phyloP scores from a whole-genome alignment of 1,140 invertebrate species.

The Aethina tumida region DNA sequence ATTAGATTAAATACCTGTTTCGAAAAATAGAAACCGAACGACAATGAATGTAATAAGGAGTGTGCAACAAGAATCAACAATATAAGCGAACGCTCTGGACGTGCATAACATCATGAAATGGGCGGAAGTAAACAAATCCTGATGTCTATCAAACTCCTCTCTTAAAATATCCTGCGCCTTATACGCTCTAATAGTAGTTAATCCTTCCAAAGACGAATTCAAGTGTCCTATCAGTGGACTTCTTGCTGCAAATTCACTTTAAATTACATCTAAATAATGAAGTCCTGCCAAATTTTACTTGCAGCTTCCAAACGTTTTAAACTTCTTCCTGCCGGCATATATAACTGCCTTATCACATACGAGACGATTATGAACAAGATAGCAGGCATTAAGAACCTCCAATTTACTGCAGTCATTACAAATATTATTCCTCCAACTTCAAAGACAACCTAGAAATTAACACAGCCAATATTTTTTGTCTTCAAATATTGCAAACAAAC shows the following conservation, averaged over 20 bases:
- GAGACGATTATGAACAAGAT: slow-evolving; percentile 13
- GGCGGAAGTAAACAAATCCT: slow-evolving; percentile 59
- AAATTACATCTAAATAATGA: slow-evolving; percentile 37
- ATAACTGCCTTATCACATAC: slow-evolving; percentile 50
- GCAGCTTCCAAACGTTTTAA: slow-evolving; percentile 55
- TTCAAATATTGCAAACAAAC: not conserved
- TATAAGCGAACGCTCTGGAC: slow-evolving; percentile 48
- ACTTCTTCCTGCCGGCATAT: slow-evolving; percentile 51
- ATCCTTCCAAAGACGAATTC: slow-evolving; percentile 55
- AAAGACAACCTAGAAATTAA: slow-evolving; percentile 12
- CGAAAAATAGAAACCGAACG: slow-evolving; percentile 39
- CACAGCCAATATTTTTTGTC: not conserved
- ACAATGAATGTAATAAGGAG: slow-evolving; percentile 42
- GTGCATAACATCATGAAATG: slow-evolving; percentile 52
- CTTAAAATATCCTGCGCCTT: slow-evolving; percentile 66
- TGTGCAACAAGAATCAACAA: slow-evolving; percentile 41
- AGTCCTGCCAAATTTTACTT: slow-evolving; percentile 49
- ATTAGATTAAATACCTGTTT: slow-evolving; percentile 14
- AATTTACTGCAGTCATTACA: slow-evolving; percentile 18
- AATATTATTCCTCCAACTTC: slow-evolving; percentile 20
- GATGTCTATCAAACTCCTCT: slow-evolving; percentile 68
- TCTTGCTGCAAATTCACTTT: slow-evolving; percentile 26
- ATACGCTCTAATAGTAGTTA: slow-evolving; percentile 82
- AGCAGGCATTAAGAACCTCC: slow-evolving; percentile 16
- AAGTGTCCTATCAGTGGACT: slow-evolving; percentile 61